These are phyloP conservation scores for Condylura cristata DNA, from an alignment of 2,113 vertebrate genomes.

Conservation along the genomic window DNA sequence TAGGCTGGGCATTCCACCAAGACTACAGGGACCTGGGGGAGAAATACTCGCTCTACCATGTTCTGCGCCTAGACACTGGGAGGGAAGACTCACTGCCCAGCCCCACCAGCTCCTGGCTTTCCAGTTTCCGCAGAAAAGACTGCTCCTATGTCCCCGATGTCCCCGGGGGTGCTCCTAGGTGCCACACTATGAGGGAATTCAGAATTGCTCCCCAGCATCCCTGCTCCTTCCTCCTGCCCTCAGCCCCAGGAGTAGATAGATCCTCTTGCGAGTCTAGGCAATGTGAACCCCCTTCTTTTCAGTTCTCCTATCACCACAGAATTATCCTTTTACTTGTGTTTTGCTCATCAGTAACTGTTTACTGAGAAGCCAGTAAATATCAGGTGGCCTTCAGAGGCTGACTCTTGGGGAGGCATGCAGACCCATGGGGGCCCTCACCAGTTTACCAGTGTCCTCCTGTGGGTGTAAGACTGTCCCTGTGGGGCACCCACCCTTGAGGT, in stretches of 20 bases:
- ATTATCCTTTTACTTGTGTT: not conserved
- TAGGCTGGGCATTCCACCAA: not conserved
- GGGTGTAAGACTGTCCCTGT: not conserved
- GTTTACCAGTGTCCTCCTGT: too few species aligned
- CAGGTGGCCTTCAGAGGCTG: not conserved
- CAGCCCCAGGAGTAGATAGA: not conserved
- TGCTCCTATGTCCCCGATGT: not conserved
- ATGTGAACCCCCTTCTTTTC: not conserved
- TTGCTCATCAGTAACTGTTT: not conserved
- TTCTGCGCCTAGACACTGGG: not conserved
- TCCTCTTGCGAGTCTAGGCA: not conserved
- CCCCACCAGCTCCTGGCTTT: not conserved
- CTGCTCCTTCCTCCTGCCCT: not conserved
- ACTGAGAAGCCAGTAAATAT: not conserved
- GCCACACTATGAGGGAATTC: not conserved
- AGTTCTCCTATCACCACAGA: not conserved
- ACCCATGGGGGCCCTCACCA: not conserved
- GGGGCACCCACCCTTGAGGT: not conserved
- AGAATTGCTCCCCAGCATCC: fast-evolving
- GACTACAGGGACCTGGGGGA: not conserved
- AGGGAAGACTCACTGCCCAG: not conserved
- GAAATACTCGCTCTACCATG: not conserved
- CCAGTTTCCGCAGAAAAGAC: not conserved
- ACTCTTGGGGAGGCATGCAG: not conserved
- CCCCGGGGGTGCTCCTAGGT: not conserved